Base-by-base conservation (phyloP, 2,113 vertebrate species). In the Grantiella picta region DNA sequence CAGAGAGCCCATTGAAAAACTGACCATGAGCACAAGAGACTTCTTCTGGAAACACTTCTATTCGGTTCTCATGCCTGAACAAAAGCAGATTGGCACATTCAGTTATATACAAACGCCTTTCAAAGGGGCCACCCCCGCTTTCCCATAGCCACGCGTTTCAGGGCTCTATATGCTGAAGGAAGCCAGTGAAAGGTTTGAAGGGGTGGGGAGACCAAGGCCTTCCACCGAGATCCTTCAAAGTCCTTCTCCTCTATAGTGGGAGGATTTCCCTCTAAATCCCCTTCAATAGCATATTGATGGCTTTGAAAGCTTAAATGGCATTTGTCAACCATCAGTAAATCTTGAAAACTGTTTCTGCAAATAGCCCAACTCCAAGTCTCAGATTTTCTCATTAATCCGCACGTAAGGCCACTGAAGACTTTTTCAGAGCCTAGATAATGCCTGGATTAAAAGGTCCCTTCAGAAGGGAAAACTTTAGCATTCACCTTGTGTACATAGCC, bases 301-400 rank as follows among this genome's bases (percentile, higher is more conserved):
- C 97, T 97, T 97, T 98, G 97, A 98, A 98, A 96, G 93, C 96
- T 97, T 97, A 98, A 98, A 97, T 97, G 97, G 97, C 96, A 97
- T 98, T 97, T 96, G 98, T 98, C 97, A 98, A 96, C 97, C 97
- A 97, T 97, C 95, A 95, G 97, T 98, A 97, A 97, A 98, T 97
- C 98, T 97, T 97, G 93, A 97, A 98, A 98, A 97, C 76, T 96
- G 97, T 97, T 98, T 98, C 94, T 96, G 97, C 95, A 97, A 97
- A 97, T 95, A 96, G 96, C 96, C 92, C 87, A 97, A 96, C 94
- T 97, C 94, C 12, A 68, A 96, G 97, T 94, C 96, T 98, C 68
- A 63, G 97, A 94, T 96, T 98, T 97, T 95, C 95, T 97, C 97
- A 97, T 97, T 98, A 98, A 98, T 97, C 97, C 97, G 95, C 92